Evolutionary conservation across 2,113 vertebrate genomes (phyloP), one percentile per base, ranked within the genome.

Genomic region (Picathartes gymnocephalus): DNA sequence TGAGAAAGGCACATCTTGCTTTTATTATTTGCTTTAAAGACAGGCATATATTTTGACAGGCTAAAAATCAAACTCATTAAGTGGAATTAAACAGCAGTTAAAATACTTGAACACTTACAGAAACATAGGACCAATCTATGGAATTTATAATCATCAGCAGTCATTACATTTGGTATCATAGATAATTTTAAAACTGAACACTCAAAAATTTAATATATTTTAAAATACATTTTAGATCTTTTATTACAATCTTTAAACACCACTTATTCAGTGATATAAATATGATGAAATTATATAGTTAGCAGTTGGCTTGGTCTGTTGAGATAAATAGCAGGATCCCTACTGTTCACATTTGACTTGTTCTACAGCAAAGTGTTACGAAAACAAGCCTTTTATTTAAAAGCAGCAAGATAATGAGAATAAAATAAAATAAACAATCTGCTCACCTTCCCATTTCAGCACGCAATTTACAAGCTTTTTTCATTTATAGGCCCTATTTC

Each of bases 11-110:
- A 94, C 92, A 77, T 58, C 54, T 92, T 94, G 64, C 66, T 94
- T 94, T 95, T 95, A 94, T 97, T 94, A 95, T 82, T 87, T 93
- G 65, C 62, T 93, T 95, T 85, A 69, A 91, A 92, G 85, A 91
- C 89, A 92, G 62, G 84, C 81, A 77, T 72, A 6, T 65, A 73
- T 51, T 77, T 92, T 90, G 74, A 94, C 94, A 95, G 47, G 88
- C 88, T 88, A 90, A 60, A 88, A 89, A 23, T 69, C 20, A 74
- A 93, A 79, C 60, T 81, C 76, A 68, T 62, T 78, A 92, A 69
- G n/a, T 64, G 31, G 73, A 92, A 92, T 70, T 87, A 90, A 95
- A 94, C 87, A 95, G 84, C 66, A 70, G 69, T 93, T 71, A 68
- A 81, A 88, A 91, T 74, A 88, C 50, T 95, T 56, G 35, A 92